Evolutionary conservation across 2,113 vertebrate genomes (phyloP).

Genomic region (Patagioenas fasciata): DNA sequence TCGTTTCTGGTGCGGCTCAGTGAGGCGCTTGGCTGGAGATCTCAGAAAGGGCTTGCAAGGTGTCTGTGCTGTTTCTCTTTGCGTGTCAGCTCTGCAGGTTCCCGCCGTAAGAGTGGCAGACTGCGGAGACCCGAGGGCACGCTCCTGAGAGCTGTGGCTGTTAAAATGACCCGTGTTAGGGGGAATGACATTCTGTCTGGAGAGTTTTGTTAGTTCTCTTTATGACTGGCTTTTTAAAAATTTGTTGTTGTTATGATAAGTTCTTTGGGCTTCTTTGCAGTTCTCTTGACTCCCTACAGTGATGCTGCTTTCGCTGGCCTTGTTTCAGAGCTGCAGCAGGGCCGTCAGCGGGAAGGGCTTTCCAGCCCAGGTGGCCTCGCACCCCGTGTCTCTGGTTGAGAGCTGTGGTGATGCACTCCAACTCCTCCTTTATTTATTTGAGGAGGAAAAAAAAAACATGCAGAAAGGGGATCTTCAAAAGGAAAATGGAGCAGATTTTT

Average conservation of each 20-base stretch:
- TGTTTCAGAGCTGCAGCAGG: accelerated
- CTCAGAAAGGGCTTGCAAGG: not conserved
- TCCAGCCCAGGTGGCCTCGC: not conserved
- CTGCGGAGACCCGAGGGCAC: not conserved
- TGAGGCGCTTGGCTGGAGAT: not conserved
- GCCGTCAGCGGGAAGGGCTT: not conserved
- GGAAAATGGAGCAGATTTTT: not conserved
- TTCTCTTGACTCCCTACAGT: not conserved
- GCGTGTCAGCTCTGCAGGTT: not conserved
- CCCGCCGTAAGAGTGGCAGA: accelerated
- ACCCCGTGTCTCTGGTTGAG: accelerated
- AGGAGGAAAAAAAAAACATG: not conserved
- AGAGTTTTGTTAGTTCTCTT: not conserved
- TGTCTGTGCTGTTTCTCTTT: not conserved
- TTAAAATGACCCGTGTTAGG: not conserved
- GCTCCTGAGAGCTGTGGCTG: not conserved
- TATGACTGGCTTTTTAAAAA: not conserved
- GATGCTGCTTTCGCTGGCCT: not conserved
- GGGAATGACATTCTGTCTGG: not conserved
- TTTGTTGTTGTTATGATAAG: accelerated
- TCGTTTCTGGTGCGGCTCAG: not conserved
- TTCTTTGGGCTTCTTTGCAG: not conserved
- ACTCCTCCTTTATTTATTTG: not conserved
- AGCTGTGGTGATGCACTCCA: not conserved
- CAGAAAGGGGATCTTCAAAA: not conserved